Conservation (phyloP, 2,888 invertebrate genomes). For the Eilema depressum region DNA sequence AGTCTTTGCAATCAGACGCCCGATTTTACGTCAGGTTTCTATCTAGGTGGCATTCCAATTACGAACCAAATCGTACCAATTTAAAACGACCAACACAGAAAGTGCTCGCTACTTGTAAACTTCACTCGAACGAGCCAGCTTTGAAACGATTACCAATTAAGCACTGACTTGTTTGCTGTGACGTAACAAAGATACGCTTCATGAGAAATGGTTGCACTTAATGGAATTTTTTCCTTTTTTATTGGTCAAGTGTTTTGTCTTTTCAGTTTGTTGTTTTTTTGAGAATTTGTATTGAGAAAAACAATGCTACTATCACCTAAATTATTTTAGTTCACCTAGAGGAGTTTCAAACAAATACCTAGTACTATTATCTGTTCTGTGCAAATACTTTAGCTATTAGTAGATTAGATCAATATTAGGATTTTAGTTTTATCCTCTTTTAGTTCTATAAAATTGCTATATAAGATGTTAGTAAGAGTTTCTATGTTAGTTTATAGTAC, state of each 20-base stretch:
- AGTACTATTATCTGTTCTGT: too few species aligned
- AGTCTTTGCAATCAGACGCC: slow-evolving; percentile 6
- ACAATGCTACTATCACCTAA: too few species aligned
- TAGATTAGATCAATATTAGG: too few species aligned
- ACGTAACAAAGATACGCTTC: slow-evolving; percentile 2
- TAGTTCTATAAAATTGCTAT: too few species aligned
- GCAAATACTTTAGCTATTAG: too few species aligned
- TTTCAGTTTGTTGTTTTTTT: neutral
- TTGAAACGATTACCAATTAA: slow-evolving; percentile 19
- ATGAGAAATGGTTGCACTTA: slow-evolving; percentile 13
- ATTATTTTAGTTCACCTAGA: too few species aligned
- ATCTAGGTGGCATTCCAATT: slow-evolving; percentile 22
- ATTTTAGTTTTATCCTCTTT: too few species aligned
- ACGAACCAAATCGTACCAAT: slow-evolving; percentile 21
- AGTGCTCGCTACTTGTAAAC: slow-evolving; percentile 10
- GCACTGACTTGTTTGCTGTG: slow-evolving; percentile 3
- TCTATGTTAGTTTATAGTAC: too few species aligned
- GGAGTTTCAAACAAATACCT: too few species aligned
- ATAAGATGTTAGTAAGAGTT: too few species aligned
- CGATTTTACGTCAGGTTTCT: slow-evolving; percentile 10
- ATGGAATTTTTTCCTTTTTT: neutral
- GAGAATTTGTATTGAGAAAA: too few species aligned
- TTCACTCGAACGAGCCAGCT: slow-evolving; percentile 10
- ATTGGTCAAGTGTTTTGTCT: neutral
- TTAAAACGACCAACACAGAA: slow-evolving; percentile 15